phyloP scores from a whole-genome alignment of 2,797 vertebrate genomes.

The Tiaroga cobitis region DNA sequence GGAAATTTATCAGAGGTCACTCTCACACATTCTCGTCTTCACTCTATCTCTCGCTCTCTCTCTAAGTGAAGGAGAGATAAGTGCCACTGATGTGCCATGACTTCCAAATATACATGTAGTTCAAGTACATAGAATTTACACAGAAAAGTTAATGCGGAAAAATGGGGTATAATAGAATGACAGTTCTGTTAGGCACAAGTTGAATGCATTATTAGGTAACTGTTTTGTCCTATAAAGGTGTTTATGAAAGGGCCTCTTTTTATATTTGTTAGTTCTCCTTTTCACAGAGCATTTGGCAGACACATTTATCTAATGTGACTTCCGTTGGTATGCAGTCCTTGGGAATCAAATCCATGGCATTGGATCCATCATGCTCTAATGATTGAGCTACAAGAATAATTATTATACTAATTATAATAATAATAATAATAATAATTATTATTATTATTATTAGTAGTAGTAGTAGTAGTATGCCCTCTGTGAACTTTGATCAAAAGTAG shows the following conservation, averaged over 20 bases:
- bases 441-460: too few species aligned
- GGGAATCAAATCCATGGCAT: background rate
- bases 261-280: background rate
- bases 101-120: conserved; percentile 54
- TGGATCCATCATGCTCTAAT: background rate
- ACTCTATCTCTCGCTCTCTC: conserved; percentile 21
- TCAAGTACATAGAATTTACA: conserved; percentile 34
- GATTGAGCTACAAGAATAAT: background rate
- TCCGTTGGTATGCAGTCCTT: background rate
- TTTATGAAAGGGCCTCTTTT: background rate
- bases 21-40: conserved; percentile 17
- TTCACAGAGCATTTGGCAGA: background rate
- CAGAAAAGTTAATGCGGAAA: conserved; percentile 27
- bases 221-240: background rate
- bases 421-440: background rate
- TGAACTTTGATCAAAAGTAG: background rate
- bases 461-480: background rate
- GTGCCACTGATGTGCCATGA: conserved; percentile 66
- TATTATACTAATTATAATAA: background rate
- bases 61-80: conserved; percentile 38
- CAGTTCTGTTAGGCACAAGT: conserved; percentile 37
- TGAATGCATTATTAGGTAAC: conserved; percentile 17
- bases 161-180: conserved; percentile 45
- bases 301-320: background rate
- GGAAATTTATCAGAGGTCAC: conserved; percentile 78